These are phyloP conservation scores for Daubentonia madagascariensis DNA, from an alignment of 2,113 vertebrate genomes.

Conservation along the genomic window DNA sequence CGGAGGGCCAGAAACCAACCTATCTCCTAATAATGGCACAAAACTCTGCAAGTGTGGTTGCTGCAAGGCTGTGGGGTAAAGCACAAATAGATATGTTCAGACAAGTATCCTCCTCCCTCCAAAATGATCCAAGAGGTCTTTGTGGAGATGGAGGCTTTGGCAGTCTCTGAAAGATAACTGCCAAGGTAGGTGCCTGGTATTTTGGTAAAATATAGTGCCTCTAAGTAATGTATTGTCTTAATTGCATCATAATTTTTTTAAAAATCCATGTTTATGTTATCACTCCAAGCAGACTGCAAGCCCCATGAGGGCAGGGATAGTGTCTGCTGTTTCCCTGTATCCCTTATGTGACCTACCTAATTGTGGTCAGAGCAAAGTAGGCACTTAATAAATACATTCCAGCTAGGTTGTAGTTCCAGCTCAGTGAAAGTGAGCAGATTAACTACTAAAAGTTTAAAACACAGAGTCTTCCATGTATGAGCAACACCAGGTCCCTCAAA, in stretches of 20 bases:
- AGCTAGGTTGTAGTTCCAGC: background rate
- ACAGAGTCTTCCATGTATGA: background rate
- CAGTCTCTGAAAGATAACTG: background rate
- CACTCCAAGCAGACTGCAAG: background rate
- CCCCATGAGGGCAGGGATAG: background rate
- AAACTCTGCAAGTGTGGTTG: background rate
- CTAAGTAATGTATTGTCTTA: background rate
- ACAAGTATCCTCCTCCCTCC: background rate
- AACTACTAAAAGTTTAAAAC: background rate
- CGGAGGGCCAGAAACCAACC: background rate
- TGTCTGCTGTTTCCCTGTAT: background rate
- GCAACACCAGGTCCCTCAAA: background rate
- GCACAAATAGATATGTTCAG: rapidly evolving
- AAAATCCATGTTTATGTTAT: background rate
- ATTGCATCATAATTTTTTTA: background rate
- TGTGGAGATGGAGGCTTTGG: background rate
- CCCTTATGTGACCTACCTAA: background rate
- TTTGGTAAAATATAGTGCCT: background rate
- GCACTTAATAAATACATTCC: background rate
- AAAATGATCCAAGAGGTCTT: background rate
- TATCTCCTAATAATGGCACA: background rate
- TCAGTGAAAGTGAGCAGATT: background rate
- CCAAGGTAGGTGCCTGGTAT: background rate
- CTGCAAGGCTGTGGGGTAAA: background rate
- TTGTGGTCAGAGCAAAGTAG: background rate